phyloP scores from a whole-genome alignment of 92 coral and sea anemone species.

The Actinostola sp. region DNA sequence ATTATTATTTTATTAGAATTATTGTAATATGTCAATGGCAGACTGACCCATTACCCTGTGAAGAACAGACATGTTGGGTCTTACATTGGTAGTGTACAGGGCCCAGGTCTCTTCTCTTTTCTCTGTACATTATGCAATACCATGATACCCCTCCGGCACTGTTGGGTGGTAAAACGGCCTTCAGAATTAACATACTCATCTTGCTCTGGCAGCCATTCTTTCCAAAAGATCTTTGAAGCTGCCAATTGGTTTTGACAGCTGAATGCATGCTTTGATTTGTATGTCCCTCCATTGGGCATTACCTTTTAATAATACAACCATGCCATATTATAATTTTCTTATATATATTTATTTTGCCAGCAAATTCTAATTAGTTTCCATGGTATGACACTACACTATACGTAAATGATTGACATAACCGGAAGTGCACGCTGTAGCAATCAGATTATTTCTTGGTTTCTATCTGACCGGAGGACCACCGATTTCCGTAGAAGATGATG shows the following conservation, averaged over 20 bases:
- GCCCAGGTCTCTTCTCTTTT: constrained; percentile 45
- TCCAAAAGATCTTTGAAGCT: constrained; percentile 37
- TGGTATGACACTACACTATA: no score
- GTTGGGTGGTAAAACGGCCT: constrained; percentile 33
- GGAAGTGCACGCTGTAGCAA: no score
- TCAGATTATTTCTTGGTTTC: no score
- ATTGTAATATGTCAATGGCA: constrained; percentile 1
- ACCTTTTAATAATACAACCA: no score
- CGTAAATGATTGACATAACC: no score
- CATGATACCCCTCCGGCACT: constrained; percentile 42
- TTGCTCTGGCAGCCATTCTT: constrained; percentile 50
- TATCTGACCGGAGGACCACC: no score
- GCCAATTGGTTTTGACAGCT: constrained; percentile 34
- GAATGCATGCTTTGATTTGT: constrained; percentile 49
- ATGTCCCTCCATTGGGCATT: constrained; percentile 35
- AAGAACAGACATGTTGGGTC: constrained; percentile 51
- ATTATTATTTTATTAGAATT: constrained; percentile 2
- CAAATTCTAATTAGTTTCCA: no score
- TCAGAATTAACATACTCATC: constrained; percentile 39
- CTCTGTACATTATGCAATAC: constrained; percentile 49
- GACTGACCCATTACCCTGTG: constrained; percentile 39
- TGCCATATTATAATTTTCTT: no score
- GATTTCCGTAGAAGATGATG: no score
- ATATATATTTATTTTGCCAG: no score
- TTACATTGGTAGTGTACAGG: constrained; percentile 36